These are phyloP conservation scores for Manis crassicaudata DNA, from an alignment of 2,797 vertebrate species.

Conservation along the genomic window DNA sequence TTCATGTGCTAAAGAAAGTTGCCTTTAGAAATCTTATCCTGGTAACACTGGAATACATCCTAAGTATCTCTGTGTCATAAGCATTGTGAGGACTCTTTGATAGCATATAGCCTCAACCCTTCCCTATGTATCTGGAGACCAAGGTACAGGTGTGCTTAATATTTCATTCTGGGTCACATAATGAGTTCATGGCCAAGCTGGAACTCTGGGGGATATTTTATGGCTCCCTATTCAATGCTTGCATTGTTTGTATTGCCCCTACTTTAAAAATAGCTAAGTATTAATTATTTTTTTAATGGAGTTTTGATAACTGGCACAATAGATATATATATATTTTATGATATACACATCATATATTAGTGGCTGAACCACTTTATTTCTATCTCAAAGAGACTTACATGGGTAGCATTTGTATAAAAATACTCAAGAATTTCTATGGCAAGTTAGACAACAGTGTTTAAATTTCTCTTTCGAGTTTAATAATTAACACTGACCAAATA, in stretches of 20 bases:
- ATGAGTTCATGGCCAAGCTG: neutral
- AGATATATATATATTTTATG: neutral
- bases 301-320: neutral
- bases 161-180: neutral
- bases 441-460: neutral
- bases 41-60: neutral
- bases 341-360: neutral
- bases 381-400: neutral
- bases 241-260: neutral
- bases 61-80: neutral
- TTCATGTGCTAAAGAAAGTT: neutral
- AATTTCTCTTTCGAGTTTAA: neutral
- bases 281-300: neutral
- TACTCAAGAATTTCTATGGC: neutral
- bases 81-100: neutral
- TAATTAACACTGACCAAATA: neutral
- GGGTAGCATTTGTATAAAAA: neutral
- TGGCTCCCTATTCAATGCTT: neutral
- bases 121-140: neutral
- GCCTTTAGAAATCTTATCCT: neutral
- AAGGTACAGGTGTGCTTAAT: accelerated
- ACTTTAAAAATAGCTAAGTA: neutral
- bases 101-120: neutral
- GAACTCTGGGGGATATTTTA: neutral
- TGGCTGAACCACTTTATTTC: neutral